A percentile compares a stretch with the other conserved stretches of the same genome.
These are phyloP conservation scores for Ctenicera cuprea DNA, from an alignment of 2,888 invertebrate genomes.

Conservation along the genomic window DNA sequence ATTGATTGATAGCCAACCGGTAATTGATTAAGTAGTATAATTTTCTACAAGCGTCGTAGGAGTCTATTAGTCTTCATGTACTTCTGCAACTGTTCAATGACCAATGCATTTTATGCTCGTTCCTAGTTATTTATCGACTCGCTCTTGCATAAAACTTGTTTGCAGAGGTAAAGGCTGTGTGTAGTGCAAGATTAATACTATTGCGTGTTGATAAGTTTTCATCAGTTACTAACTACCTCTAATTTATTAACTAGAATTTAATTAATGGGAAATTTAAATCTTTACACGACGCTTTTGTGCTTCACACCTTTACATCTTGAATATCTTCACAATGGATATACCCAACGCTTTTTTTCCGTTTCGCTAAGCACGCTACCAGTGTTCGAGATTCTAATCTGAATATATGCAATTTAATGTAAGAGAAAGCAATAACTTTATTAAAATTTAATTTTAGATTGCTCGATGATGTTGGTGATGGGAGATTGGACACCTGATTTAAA, in stretches of 20 bases:
- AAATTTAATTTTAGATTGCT: too few relatives aligned
- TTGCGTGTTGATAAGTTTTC: constrained; percentile 44
- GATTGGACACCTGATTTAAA: too few relatives aligned
- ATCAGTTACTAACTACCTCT: constrained; percentile 35
- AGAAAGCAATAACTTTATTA: background rate
- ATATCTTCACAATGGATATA: constrained; percentile 5
- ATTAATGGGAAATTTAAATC: constrained; percentile 35
- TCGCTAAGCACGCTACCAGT: constrained; percentile 2
- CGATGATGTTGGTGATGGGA: too few relatives aligned
- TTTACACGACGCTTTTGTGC: constrained; percentile 14
- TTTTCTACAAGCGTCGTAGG: constrained; percentile 57
- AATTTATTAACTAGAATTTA: constrained; percentile 40
- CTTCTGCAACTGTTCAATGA: constrained; percentile 46
- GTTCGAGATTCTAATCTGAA: background rate
- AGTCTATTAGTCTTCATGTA: constrained; percentile 51
- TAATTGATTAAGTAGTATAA: constrained; percentile 66
- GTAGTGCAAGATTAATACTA: constrained; percentile 38
- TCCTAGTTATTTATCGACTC: constrained; percentile 35
- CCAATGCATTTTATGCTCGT: constrained; percentile 41
- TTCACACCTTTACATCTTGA: constrained; percentile 22
- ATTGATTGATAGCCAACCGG: constrained; percentile 64
- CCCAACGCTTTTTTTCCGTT: background rate
- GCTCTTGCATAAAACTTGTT: constrained; percentile 40
- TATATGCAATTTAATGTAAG: background rate
- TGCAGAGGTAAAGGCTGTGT: constrained; percentile 24